Conservation (phyloP, 2,888 invertebrate species). For the Acleris laterana region DNA sequence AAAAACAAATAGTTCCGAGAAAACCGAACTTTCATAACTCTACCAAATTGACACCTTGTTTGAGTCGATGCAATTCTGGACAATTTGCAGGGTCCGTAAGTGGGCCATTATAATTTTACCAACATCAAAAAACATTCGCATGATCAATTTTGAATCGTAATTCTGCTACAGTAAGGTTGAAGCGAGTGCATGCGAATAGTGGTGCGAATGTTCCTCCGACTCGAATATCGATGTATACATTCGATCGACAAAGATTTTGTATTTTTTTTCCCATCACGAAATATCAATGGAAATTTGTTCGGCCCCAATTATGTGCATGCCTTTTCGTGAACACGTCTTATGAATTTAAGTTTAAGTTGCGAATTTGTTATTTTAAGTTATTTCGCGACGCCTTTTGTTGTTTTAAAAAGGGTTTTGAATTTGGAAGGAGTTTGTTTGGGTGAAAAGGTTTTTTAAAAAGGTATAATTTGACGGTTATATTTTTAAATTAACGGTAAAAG, state of each 20-base stretch:
- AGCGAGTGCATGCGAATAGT: conserved; percentile 42
- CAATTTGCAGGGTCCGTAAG: conserved; percentile 81
- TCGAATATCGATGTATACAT: conserved; percentile 75
- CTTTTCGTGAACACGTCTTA: conserved; percentile 64
- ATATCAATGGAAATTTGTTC: conserved; percentile 83
- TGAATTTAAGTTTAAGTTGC: conserved; percentile 38
- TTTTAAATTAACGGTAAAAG: no score
- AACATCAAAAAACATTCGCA: conserved; percentile 42
- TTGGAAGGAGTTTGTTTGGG: neutral
- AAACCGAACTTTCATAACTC: conserved; percentile 80
- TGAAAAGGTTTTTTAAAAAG: no score
- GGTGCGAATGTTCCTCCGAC: conserved; percentile 53
- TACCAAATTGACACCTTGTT: conserved; percentile 84
- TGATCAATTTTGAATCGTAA: conserved; percentile 47
- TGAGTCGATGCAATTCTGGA: conserved; percentile 76
- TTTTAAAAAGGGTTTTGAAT: conserved; percentile 1
- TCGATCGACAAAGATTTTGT: conserved; percentile 77
- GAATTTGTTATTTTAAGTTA: conserved; percentile 3
- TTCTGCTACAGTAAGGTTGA: conserved; percentile 22
- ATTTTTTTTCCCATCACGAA: conserved; percentile 81
- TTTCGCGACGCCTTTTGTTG: conserved; percentile 8
- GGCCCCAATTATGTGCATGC: conserved; percentile 76
- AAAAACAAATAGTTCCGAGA: conserved; percentile 83
- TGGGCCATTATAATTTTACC: conserved; percentile 77
- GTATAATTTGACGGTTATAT: no score